A percentile compares a stretch with the other conserved stretches of the same genome.
These are phyloP conservation scores for Conus ventricosus DNA, from an alignment of 1,140 invertebrate species.

Conservation along the genomic window DNA sequence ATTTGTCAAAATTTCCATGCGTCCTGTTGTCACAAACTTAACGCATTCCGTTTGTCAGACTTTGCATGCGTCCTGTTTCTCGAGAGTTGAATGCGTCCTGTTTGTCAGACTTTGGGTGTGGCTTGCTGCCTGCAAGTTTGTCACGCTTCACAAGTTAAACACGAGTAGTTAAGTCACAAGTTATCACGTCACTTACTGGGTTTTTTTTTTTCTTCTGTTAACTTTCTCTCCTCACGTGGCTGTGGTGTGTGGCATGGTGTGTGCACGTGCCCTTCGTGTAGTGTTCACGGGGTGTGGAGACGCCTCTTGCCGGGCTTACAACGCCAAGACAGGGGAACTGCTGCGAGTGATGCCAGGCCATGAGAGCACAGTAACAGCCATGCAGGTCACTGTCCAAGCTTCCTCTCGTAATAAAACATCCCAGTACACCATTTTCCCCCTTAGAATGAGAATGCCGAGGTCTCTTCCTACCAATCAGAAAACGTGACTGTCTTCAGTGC, in stretches of 20 bases:
- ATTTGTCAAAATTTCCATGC: no score
- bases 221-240: neutral
- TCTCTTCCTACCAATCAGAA: no score
- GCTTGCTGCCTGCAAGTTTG: no score
- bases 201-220: neutral
- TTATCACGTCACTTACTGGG: neutral
- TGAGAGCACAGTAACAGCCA: slow-evolving; percentile 71
- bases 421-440: neutral
- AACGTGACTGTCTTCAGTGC: no score
- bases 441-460: neutral
- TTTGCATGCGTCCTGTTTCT: no score
- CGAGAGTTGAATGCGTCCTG: no score
- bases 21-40: no score
- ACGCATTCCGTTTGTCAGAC: no score
- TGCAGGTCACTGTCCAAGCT: slow-evolving; percentile 64
- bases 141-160: no score
- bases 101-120: no score
- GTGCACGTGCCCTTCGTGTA: slow-evolving; percentile 52
- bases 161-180: neutral
- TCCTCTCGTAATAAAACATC: no score
- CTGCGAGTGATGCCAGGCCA: slow-evolving; percentile 75
- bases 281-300: slow-evolving; percentile 77
- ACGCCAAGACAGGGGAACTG: slow-evolving; percentile 77
- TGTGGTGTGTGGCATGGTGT: neutral
- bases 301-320: slow-evolving; percentile 72